Percentiles rank a stretch among this genome's conserved stretches.
phyloP scores from a whole-genome alignment of 1,140 invertebrate species.

The Druon quercuslanigerum region DNA sequence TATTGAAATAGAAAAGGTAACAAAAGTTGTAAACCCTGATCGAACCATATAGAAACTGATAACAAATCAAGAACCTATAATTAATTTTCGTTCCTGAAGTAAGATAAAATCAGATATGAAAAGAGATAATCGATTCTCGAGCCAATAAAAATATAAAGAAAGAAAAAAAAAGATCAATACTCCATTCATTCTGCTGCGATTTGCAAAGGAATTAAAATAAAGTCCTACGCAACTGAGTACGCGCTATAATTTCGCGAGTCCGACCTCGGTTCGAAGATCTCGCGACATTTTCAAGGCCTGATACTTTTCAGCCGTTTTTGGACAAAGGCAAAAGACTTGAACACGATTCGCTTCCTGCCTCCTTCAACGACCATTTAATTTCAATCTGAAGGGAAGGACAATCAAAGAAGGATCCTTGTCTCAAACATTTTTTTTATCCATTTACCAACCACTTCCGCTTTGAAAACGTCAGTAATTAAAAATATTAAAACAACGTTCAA shows the following conservation, averaged over 20 bases:
- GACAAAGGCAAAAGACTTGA: conserved; percentile 11
- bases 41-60: too few species aligned
- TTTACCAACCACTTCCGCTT: background rate
- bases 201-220: background rate
- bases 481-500: too few species aligned
- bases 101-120: too few species aligned
- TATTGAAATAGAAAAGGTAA: too few species aligned
- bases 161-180: background rate
- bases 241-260: conserved; percentile 27
- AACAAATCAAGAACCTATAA: too few species aligned
- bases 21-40: too few species aligned
- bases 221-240: conserved; percentile 13
- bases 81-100: too few species aligned
- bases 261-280: conserved; percentile 38
- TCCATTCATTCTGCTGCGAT: background rate
- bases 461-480: background rate
- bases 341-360: conserved; percentile 4
- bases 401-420: background rate
- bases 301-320: conserved; percentile 26
- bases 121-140: too few species aligned
- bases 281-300: conserved; percentile 16
- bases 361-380: conserved; percentile 24
- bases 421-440: background rate
- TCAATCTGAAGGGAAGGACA: conserved; percentile 16
- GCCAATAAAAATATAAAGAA: too few species aligned